Conservation (phyloP, 2,888 invertebrate genomes). For the Eilema depressum region DNA sequence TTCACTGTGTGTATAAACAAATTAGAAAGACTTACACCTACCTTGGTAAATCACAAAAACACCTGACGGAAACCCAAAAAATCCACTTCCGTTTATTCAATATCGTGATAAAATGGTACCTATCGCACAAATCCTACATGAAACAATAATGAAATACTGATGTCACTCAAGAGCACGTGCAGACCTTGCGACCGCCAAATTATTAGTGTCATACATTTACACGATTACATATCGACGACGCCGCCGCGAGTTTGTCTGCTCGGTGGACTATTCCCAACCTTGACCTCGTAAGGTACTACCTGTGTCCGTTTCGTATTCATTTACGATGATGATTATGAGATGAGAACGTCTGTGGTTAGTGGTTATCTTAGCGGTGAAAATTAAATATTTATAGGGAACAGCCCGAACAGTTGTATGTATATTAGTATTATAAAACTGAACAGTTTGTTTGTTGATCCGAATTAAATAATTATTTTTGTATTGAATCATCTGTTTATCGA, state of each 20-base stretch:
- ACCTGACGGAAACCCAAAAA: background rate
- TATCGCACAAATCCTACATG: conserved; percentile 14
- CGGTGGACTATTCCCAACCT: conserved; percentile 43
- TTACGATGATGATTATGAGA: background rate
- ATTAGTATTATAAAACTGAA: no score
- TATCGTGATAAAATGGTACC: conserved; percentile 12
- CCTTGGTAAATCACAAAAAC: conserved; percentile 16
- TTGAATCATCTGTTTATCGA: no score
- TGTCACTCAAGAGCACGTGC: conserved; percentile 47
- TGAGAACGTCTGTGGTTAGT: background rate
- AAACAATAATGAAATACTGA: conserved; percentile 23
- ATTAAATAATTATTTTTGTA: no score
- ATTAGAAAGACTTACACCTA: conserved; percentile 8
- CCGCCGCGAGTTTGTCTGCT: conserved; percentile 17
- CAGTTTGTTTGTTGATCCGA: no score
- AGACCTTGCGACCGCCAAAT: conserved; percentile 54
- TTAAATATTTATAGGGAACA: background rate
- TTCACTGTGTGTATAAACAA: conserved; percentile 11
- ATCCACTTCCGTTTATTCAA: conserved; percentile 12
- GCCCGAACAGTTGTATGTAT: background rate
- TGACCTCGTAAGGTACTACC: conserved; percentile 45
- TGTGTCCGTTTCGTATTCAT: conserved; percentile 5
- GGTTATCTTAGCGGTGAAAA: background rate
- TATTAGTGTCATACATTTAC: conserved; percentile 41
- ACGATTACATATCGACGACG: conserved; percentile 10